Evolutionary conservation across 37 sponge, comb jelly and placozoan genomes (phyloP).

Genomic region (Axinella damicornis): DNA sequence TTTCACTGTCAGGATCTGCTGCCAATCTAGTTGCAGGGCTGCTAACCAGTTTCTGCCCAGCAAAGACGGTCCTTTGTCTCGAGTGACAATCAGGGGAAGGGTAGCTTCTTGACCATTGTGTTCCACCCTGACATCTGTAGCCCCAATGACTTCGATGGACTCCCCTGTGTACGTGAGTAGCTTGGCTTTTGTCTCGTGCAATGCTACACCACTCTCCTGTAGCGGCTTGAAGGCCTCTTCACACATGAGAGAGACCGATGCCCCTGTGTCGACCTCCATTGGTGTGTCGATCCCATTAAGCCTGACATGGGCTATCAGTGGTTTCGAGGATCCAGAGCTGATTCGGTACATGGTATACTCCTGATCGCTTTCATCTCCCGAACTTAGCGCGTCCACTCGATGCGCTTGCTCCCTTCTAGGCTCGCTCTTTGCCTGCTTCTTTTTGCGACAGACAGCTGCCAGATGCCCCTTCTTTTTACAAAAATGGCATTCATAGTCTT

Average conservation of each 20-base stretch:
- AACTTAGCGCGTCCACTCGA: not conserved
- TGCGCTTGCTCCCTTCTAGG: too few relatives aligned
- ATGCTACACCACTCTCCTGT: not conserved
- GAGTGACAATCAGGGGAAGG: too few relatives aligned
- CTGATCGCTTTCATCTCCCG: not conserved
- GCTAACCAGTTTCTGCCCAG: too few relatives aligned
- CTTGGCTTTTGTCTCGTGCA: not conserved
- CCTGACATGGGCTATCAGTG: not conserved
- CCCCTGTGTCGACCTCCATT: constrained; percentile 54
- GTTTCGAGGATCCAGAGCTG: not conserved
- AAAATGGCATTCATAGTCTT: not conserved
- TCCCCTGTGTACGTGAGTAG: not conserved
- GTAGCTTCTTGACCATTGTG: too few relatives aligned
- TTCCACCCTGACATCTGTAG: too few relatives aligned
- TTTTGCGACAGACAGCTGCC: constrained; percentile 6
- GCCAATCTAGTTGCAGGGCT: too few relatives aligned
- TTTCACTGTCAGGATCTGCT: too few relatives aligned
- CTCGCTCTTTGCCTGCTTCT: not conserved
- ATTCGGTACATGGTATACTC: not conserved
- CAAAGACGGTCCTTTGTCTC: too few relatives aligned
- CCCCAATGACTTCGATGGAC: not conserved
- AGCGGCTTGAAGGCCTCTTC: not conserved
- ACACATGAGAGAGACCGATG: constrained; percentile 1
- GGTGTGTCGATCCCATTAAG: not conserved
- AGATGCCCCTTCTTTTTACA: constrained; percentile 23